Evolutionary conservation across 1,140 invertebrate species (phyloP), one percentile per base, ranked within the genome.

Genomic region (Theocolax elegans): DNA sequence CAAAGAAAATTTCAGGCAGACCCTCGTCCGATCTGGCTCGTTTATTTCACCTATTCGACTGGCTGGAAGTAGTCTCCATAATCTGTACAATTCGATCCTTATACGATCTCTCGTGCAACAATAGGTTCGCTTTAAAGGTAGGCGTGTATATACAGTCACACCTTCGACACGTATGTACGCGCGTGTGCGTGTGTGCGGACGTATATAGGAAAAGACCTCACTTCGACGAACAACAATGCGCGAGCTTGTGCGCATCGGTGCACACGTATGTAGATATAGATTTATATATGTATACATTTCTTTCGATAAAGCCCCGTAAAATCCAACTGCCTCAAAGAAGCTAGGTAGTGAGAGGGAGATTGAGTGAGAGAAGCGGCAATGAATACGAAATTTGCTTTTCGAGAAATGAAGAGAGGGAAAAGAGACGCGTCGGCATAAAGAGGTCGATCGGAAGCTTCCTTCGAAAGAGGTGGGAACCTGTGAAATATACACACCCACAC

Each of bases 331-430:
- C 15, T 23, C 13, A 19, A 31, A 46, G 25, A 27, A 51, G 13
- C 60, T 3, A 19, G 21, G 21, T 17, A 42, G n/a, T 19, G 29
- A 48, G 8, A 31, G 56, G 31, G 27, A 54, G 49, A 25, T 68
- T 27, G 48, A 63, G 23, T 21, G n/a, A 31, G 19, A 31, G 35
- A 38, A 44, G 46, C n/a, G 40, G 44, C 67, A 51, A 69, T 69
- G 58, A 62, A 69, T 69, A 69, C 48, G 58, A 21, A 53, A 69
- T 62, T 53, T 29, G 38, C 25, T 46, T 62, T 60, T 60, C 31
- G 23, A 60, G 31, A 60, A 60, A 60, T 60, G 65, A 67, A 67
- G 38, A 49, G 42, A 35, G n/a, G n/a, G 31, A 35, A 35, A 35
- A 35, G 31, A 35, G 15, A 31, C 15, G 31, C 13, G 46, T n/a